Conservation (phyloP, 2,113 vertebrate genomes). For the Pongo pygmaeus region DNA sequence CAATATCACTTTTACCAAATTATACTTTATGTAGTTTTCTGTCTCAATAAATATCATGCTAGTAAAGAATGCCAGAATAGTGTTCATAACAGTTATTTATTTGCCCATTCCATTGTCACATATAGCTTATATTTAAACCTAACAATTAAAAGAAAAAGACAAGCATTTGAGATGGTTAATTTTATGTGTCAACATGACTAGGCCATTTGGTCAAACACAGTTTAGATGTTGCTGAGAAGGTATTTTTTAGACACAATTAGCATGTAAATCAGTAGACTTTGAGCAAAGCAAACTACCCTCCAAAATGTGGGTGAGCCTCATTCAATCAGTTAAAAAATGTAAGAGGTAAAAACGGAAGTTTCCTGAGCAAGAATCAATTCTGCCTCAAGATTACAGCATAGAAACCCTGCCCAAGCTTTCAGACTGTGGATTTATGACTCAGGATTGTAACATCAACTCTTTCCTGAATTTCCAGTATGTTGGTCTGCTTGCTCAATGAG, state of each 20-base stretch:
- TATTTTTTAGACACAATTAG: background rate
- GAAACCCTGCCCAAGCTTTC: background rate
- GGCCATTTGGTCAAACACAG: background rate
- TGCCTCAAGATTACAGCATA: background rate
- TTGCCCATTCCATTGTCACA: too few relatives aligned
- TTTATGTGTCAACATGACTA: background rate
- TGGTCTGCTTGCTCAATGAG: background rate
- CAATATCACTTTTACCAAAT: background rate
- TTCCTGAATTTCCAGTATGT: background rate
- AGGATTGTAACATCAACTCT: background rate
- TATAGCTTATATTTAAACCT: background rate
- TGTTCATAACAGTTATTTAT: background rate
- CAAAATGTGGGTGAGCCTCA: background rate
- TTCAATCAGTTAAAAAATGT: background rate
- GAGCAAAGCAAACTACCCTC: background rate
- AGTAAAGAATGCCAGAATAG: background rate
- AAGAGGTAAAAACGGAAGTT: background rate
- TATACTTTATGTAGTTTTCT: background rate
- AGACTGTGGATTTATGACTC: background rate
- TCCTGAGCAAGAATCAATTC: background rate
- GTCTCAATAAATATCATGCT: background rate
- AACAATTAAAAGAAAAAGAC: background rate
- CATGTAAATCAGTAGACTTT: background rate
- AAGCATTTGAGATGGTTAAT: background rate
- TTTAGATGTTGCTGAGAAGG: background rate